Conservation (phyloP, 2,888 invertebrate species). For the Helleia helle region DNA sequence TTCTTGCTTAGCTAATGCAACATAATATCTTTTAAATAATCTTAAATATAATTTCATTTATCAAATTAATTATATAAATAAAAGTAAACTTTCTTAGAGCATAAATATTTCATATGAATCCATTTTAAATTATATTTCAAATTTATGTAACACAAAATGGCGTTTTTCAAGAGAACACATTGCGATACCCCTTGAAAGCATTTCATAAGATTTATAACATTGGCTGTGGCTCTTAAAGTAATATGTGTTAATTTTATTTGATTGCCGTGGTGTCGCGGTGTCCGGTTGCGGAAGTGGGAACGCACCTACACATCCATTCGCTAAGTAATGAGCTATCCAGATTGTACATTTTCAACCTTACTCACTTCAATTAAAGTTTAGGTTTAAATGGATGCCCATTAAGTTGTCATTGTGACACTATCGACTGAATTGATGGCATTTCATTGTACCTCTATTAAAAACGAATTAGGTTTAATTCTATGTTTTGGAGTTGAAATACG, state of each 20-base stretch:
- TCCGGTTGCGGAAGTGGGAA: slow-evolving; percentile 57
- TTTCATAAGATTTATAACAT: slow-evolving; percentile 4
- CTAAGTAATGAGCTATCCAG: slow-evolving; percentile 66
- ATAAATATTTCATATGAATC: too few relatives aligned
- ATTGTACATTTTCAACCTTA: slow-evolving; percentile 3
- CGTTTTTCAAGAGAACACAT: too few relatives aligned
- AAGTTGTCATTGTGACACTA: not conserved
- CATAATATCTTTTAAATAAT: too few relatives aligned
- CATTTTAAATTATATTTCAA: too few relatives aligned
- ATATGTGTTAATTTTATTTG: slow-evolving; percentile 68
- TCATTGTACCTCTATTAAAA: not conserved
- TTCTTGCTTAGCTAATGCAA: too few relatives aligned
- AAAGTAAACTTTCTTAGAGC: not conserved
- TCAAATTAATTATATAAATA: too few relatives aligned
- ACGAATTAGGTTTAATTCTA: not conserved
- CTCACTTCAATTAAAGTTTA: not conserved
- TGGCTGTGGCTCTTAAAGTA: slow-evolving; percentile 21
- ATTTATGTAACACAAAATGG: too few relatives aligned
- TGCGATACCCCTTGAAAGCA: not conserved
- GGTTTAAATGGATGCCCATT: not conserved
- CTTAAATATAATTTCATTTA: not conserved
- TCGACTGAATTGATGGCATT: not conserved
- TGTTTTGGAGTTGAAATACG: too few relatives aligned
- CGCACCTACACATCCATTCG: slow-evolving; percentile 49
- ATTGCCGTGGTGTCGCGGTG: slow-evolving; percentile 32